These are phyloP conservation scores for Penaeus monodon DNA, from an alignment of 2,888 invertebrate genomes.

Conservation along the genomic window DNA sequence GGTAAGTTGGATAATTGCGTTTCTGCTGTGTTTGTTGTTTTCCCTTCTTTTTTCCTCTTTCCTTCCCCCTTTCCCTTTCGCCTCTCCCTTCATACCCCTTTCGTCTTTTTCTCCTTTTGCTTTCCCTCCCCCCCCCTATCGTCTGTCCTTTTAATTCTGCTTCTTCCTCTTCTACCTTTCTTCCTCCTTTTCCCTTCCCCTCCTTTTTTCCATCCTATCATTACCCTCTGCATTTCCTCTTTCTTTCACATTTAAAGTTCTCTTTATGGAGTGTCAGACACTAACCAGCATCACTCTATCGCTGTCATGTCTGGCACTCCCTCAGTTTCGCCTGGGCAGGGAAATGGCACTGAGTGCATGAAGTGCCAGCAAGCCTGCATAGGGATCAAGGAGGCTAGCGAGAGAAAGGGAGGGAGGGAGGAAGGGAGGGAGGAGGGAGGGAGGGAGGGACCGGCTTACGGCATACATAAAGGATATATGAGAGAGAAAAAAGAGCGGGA, in stretches of 20 bases:
- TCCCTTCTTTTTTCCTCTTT: neutral
- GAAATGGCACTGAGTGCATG: neutral
- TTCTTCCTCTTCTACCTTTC: neutral
- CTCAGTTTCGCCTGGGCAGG: neutral
- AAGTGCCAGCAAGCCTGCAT: too few species aligned
- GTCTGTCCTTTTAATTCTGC: too few species aligned
- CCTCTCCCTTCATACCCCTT: neutral
- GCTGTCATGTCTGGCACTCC: neutral
- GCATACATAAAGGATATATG: too few species aligned
- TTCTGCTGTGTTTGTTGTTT: neutral
- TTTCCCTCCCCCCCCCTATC: too few species aligned
- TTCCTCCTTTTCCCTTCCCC: neutral
- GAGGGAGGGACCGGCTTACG: too few species aligned
- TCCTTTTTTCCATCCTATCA: neutral
- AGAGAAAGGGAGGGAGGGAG: too few species aligned
- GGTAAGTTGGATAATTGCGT: conserved; percentile 75
- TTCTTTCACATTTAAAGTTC: neutral
- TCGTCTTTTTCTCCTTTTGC: too few species aligned
- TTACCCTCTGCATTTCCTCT: neutral
- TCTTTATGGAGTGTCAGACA: too few species aligned
- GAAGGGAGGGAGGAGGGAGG: too few species aligned
- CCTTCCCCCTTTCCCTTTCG: neutral
- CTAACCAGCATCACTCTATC: too few species aligned
- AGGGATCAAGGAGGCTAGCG: too few species aligned
- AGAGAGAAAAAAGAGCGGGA: too few species aligned